Base-by-base conservation (phyloP, 2,888 invertebrate species). In the Lithophane ornitopus region DNA sequence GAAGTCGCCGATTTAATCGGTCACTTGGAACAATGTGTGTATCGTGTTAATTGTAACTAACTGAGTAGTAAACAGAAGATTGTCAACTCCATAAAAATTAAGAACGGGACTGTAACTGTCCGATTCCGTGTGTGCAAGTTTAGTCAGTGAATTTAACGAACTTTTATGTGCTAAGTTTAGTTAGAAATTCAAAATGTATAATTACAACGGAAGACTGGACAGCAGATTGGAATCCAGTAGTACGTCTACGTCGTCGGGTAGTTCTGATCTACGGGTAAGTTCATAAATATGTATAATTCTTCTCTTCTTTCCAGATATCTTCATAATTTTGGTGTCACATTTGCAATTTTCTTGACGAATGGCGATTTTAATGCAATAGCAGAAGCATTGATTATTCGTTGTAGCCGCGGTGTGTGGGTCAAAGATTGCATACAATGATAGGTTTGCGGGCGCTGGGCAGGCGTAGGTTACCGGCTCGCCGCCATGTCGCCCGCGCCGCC, bases 261-360 rank as follows among this genome's bases (percentile, higher is more conserved):
- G 94, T 81, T 95, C 96, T 2, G 95, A 96, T 85, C 87, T 95
- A 58, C 91, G 94, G 95, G 96, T 96, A 93, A 93, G 89, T 91
- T 70, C 28, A 58, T 70, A 11, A 62, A 46, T n/a, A 44, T 67
- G 1, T 2, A 34, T n/a, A 1, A 63, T 67, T 41, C 28, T 39
- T 34, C 26, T 39, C 26, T 58, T 16, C 4, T 44, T 72, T 54
- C 16, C n/a, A 19, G 39, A 26, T 46, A 28, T 52, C 0, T 28
- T 52, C 16, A 56, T 46, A 70, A 34, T 46, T 41, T 63, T 63
- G 4, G 41, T 39, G 16, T 28, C 41, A 71, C 34, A 12, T 66
- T 73, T 62, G 39, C 56, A 41, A 73, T 67, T 70, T 74, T n/a
- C 58, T 69, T 80, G 41, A 70, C 63, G 65, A 70, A 84, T 76